Percentiles rank a stretch among this genome's conserved stretches.
These are phyloP conservation scores for Alectura lathami DNA, from an alignment of 2,113 vertebrate species.

Conservation along the genomic window DNA sequence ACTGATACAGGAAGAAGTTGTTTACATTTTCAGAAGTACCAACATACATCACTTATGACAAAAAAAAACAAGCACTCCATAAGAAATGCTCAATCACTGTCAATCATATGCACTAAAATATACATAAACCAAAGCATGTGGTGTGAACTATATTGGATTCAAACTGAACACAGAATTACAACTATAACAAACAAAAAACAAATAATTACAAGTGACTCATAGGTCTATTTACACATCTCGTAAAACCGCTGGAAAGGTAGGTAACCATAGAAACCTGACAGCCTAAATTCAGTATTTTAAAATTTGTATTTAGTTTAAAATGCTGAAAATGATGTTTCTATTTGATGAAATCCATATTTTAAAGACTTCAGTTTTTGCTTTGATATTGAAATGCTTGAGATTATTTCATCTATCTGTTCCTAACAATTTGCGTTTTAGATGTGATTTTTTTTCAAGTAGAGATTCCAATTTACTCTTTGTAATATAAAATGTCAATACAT, in stretches of 20 bases:
- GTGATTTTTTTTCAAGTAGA: constrained; percentile 9
- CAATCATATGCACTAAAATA: constrained; percentile 84
- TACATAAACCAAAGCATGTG: constrained; percentile 79
- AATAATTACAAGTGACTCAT: constrained; percentile 82
- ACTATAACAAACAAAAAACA: constrained; percentile 80
- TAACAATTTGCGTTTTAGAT: constrained; percentile 63
- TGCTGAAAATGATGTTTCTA: constrained; percentile 65
- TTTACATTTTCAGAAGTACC: constrained; percentile 85
- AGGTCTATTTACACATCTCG: constrained; percentile 74
- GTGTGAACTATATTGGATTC: constrained; percentile 76
- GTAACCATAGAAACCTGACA: constrained; percentile 78
- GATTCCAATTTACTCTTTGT: constrained; percentile 25
- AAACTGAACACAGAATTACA: constrained; percentile 76
- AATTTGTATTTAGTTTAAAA: constrained; percentile 73
- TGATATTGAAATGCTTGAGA: constrained; percentile 61
- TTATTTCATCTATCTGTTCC: constrained; percentile 22
- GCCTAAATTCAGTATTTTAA: constrained; percentile 74
- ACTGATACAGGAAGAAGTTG: constrained; percentile 82
- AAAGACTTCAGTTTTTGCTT: constrained; percentile 53
- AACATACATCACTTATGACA: constrained; percentile 87
- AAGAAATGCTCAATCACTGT: constrained; percentile 86
- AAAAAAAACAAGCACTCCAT: constrained; percentile 83
- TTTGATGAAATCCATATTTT: constrained; percentile 50
- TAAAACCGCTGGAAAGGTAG: constrained; percentile 69
- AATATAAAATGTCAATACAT: constrained; percentile 44